Conservation (phyloP, 2,888 invertebrate species). For the Lasius fuliginosus region DNA sequence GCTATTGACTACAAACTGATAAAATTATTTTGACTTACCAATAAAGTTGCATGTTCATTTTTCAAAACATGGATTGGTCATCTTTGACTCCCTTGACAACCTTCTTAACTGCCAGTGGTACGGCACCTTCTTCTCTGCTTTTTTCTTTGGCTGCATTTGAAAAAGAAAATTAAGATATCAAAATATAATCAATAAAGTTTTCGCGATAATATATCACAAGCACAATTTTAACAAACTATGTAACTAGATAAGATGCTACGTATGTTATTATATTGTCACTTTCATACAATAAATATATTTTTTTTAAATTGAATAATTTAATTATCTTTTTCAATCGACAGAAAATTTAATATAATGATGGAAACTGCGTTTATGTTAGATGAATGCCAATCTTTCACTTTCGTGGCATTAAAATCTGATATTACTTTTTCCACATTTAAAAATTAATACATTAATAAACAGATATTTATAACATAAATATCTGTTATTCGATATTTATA, state of each 20-base stretch:
- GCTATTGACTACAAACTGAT: constrained; percentile 10
- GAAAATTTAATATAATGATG: background rate
- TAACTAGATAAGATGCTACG: background rate
- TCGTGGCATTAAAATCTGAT: background rate
- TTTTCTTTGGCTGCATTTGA: constrained; percentile 92
- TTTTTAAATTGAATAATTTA: background rate
- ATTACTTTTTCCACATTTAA: background rate
- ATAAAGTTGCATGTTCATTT: constrained; percentile 99
- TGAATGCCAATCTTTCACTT: background rate
- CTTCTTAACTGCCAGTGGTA: constrained; percentile 97
- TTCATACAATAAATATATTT: constrained; percentile 32
- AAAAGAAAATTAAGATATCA: background rate
- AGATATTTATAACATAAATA: background rate
- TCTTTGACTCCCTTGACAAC: constrained; percentile 96
- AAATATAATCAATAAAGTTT: background rate
- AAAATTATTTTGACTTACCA: constrained; percentile 89
- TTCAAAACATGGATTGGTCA: constrained; percentile 98
- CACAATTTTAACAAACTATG: background rate
- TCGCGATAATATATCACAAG: background rate
- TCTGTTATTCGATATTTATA: background rate
- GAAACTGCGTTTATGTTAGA: background rate
- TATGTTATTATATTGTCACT: background rate
- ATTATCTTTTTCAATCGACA: background rate
- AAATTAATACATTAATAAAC: background rate
- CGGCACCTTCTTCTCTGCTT: constrained; percentile 98